Evolutionary conservation across 2,888 invertebrate genomes (phyloP).

Genomic region (Cenopis cana): DNA sequence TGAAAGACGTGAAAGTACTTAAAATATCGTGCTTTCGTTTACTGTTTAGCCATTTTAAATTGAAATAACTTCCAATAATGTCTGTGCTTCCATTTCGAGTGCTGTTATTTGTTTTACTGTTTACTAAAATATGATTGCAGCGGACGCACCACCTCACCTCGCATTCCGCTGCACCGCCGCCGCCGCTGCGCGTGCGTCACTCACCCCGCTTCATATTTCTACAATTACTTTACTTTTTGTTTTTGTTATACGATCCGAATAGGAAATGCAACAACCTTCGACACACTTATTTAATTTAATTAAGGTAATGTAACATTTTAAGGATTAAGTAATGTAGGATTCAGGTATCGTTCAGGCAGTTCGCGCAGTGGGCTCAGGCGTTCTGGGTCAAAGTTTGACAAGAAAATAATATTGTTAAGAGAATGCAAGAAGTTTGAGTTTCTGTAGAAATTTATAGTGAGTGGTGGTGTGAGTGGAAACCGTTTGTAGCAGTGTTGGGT

Average conservation of each 20-base stretch:
- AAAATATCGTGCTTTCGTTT: conserved; percentile 19
- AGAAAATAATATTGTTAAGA: no score
- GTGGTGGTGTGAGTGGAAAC: not conserved
- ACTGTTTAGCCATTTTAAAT: conserved; percentile 1
- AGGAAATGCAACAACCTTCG: conserved; percentile 27
- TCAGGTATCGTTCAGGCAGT: no score
- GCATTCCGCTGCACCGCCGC: not conserved
- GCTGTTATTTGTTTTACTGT: conserved; percentile 22
- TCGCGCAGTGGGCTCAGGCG: no score
- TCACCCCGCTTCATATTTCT: conserved; percentile 8
- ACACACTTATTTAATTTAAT: not conserved
- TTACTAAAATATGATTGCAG: conserved; percentile 7
- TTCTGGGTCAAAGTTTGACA: no score
- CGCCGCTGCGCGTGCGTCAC: conserved; percentile 1
- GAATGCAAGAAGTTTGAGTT: not conserved
- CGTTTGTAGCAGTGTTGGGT: conserved; percentile 10
- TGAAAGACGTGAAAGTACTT: conserved; percentile 10
- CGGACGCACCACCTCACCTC: conserved; percentile 6
- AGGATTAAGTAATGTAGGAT: no score
- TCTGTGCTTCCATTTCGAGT: not conserved
- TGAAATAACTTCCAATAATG: conserved; percentile 15
- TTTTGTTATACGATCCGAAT: not conserved
- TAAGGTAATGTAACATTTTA: not conserved
- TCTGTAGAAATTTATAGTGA: not conserved
- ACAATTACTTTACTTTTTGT: conserved; percentile 2